Evolutionary conservation across 1,140 invertebrate genomes (phyloP), one percentile per base, ranked within the genome.

Genomic region (Hycleus cichorii): DNA sequence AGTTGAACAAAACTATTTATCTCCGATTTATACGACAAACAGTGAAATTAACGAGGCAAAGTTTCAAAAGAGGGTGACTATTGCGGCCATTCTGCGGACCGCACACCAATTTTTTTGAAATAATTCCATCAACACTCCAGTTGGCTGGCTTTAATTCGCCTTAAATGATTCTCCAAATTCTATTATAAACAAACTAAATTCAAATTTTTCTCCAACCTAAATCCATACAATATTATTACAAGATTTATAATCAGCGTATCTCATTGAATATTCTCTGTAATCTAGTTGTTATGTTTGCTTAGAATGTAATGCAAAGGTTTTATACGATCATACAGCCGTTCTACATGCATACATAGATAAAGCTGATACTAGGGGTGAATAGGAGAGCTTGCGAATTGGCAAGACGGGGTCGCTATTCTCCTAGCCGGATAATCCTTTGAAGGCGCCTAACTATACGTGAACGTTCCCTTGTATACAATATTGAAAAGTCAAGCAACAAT

Each of bases 1-100:
- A 53, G 45, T 26, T 53, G 51, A 7, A 53, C 51, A 32, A 53
- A 53, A 53, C 51, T 53, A 53, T 45, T 45, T 53, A 53, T 53
- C 42, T 53, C 24, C 18, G 51, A 53, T 53, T 53, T 53, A 45
- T 42, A 53, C 46, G 46, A 45, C 42, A 53, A 53, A 53, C 51
- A 53, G 46, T 32, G 32, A 53, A 53, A 53, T 45, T 53, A 53
- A 53, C 46, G 51, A 53, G 25, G 42, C 6, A 53, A 53, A 45
- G 51, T 53, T 53, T 52, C 39, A 40, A 51, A 51, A 51, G 18
- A 51, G 49, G 18, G 49, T 40, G 43, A 40, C 49, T 27, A 18
- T 51, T 40, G 24, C 18, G 18, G 18, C 18, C 0, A 18, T 18
- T 1, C 18, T 32, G 32, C 3, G 32, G 32, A 18, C 18, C 1